Base-by-base conservation (phyloP, 2,888 invertebrate species). In the Ichneumoninae sp. region DNA sequence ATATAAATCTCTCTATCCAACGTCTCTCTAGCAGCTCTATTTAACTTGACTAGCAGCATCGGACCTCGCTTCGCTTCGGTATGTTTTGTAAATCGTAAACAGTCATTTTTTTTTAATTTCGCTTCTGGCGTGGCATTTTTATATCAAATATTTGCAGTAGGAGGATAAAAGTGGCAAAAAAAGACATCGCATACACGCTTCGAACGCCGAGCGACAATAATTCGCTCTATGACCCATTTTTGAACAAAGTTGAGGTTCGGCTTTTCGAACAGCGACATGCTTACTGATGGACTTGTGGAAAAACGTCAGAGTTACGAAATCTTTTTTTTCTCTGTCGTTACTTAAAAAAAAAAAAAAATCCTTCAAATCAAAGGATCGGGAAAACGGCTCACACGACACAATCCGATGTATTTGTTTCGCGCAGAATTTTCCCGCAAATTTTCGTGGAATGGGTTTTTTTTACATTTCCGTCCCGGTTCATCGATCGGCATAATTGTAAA, bases 1-100 rank as follows among this genome's bases (percentile, higher is more conserved):
- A 74, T 66, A 74, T 80, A 74, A 74, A 74, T 80, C 65, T 79
- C 62, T 66, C 79, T 54, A 52, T 52, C 52, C 66, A 40, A 16
- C 54, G 16, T 54, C 57, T 30, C 22, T 47, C 22, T 44, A 47
- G 74, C 66, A 71, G 83, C 36, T 70, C 75, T 80, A 44, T 83
- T 83, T 80, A 80, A 76, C 76, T 62, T 16, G 16, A 62, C 62
- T 62, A 33, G 16, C 62, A 62, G 62, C 33, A 62, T 62, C 62
- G 22, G 1, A 8, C 4, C 5, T 54, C 19, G 22, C 7, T 54
- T 54, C 62, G 33, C 62, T 30, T 16, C 33, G 2, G 30, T 33
- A 62, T 4, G 33, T 62, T 13, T 33, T 33, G n/a, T 6, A 16
- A 30, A 62, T 33, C 30, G 16, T 33, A 33, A 62, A 1, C 1